phyloP scores from a whole-genome alignment of 2,797 vertebrate species.

The Ceryle rudis region DNA sequence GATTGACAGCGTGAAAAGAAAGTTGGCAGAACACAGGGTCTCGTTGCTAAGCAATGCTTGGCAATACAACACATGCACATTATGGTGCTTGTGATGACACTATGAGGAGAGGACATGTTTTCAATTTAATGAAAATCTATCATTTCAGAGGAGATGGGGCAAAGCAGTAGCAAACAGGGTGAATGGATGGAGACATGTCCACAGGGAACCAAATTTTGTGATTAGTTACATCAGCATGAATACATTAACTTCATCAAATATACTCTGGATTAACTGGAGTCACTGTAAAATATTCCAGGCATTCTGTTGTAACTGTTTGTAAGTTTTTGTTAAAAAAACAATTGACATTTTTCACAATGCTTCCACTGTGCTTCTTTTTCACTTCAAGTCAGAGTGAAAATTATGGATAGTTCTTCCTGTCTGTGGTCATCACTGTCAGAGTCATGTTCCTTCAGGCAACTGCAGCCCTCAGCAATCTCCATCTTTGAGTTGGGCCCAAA shows the following conservation, averaged over 20 bases:
- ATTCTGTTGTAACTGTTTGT: neutral
- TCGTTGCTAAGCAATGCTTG: slow-evolving; percentile 76
- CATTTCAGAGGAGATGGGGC: neutral
- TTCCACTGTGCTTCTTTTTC: neutral
- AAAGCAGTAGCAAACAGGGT: neutral
- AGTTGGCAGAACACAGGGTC: slow-evolving; percentile 77
- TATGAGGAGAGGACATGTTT: slow-evolving; percentile 35
- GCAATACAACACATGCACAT: slow-evolving; percentile 6
- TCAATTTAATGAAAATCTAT: slow-evolving; percentile 25
- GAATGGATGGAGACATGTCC: neutral
- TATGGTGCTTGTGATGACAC: slow-evolving; percentile 59
- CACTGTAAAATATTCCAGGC: neutral
- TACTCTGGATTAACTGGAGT: neutral
- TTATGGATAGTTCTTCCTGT: neutral
- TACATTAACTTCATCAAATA: neutral
- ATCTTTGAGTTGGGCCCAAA: neutral
- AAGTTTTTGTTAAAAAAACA: neutral
- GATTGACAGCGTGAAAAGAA: slow-evolving; percentile 69
- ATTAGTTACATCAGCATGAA: neutral
- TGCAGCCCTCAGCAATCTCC: neutral
- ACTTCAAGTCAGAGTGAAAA: neutral
- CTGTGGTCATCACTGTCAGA: neutral
- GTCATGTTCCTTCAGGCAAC: neutral
- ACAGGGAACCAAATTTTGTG: slow-evolving; percentile 12
- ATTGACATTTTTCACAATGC: neutral